Evolutionary conservation across 2,888 invertebrate genomes (phyloP).

Genomic region (Cerastis leucographa): DNA sequence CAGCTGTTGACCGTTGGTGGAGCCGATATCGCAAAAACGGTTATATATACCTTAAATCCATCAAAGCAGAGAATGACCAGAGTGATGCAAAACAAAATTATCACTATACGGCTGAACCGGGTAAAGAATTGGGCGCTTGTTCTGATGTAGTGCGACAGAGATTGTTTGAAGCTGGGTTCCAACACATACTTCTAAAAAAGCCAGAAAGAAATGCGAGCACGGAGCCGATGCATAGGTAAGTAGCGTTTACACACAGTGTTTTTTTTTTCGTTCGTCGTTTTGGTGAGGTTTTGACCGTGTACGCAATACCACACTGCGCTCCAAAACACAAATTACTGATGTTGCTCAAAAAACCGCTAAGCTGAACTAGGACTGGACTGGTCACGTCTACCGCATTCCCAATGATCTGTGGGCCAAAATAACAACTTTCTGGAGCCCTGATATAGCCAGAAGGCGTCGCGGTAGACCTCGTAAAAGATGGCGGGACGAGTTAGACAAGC

Average conservation of each 20-base stretch:
- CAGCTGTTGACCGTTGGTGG: slow-evolving; percentile 11
- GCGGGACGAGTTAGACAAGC: no score
- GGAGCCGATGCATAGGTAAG: not conserved
- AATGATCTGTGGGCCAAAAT: no score
- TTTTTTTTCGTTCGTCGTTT: no score
- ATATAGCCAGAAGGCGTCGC: no score
- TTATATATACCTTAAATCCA: not conserved
- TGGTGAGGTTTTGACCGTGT: no score
- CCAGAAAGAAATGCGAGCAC: not conserved
- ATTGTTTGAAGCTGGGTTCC: not conserved
- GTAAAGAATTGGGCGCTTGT: not conserved
- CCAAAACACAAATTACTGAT: no score
- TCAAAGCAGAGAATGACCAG: not conserved
- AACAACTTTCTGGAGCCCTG: no score
- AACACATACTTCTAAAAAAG: slow-evolving; percentile 8
- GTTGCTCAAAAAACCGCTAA: no score
- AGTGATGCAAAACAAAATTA: not conserved
- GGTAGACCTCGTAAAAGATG: no score
- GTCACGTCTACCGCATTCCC: no score
- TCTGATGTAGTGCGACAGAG: not conserved
- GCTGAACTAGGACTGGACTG: no score
- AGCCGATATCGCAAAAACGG: slow-evolving; percentile 13
- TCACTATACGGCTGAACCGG: not conserved
- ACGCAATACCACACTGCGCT: no score
- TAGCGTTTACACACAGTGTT: not conserved